A percentile compares a stretch with the other conserved stretches of the same genome.
phyloP scores from a whole-genome alignment of 1,140 invertebrate species.

The Aphis gossypii region DNA sequence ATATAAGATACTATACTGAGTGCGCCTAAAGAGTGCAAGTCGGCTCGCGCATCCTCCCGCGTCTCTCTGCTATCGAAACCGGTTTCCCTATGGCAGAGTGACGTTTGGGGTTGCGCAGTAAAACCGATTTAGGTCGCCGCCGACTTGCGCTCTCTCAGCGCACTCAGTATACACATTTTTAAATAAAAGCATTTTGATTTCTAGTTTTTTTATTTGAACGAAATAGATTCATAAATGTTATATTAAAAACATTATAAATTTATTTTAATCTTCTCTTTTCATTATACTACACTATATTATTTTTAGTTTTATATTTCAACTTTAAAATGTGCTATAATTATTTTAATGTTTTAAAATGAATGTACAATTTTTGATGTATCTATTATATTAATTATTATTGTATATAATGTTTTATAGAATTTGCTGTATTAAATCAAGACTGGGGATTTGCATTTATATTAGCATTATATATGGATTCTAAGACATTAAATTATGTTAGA shows the following conservation, averaged over 20 bases:
- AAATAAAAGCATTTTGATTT: too few species aligned
- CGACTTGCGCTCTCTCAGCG: too few species aligned
- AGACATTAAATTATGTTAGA: constrained; percentile 86
- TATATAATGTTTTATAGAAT: constrained; percentile 72
- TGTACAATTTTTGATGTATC: neutral
- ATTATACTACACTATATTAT: neutral
- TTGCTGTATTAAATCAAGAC: constrained; percentile 85
- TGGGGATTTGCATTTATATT: constrained; percentile 96
- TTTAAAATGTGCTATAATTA: neutral
- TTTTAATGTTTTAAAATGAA: neutral
- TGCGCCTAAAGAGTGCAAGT: too few species aligned
- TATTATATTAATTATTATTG: neutral
- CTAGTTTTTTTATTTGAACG: neutral
- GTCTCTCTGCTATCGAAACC: too few species aligned
- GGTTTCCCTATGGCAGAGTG: too few species aligned
- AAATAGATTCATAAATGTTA: neutral
- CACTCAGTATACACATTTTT: too few species aligned
- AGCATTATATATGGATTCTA: constrained; percentile 86
- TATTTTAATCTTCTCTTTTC: neutral
- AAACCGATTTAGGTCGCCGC: too few species aligned
- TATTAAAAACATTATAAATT: neutral
- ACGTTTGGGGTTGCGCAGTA: too few species aligned
- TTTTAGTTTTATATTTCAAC: neutral
- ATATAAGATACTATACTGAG: too few species aligned
- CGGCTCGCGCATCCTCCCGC: too few species aligned